phyloP scores from a whole-genome alignment of 2,888 invertebrate species.

The Troides aeacus region DNA sequence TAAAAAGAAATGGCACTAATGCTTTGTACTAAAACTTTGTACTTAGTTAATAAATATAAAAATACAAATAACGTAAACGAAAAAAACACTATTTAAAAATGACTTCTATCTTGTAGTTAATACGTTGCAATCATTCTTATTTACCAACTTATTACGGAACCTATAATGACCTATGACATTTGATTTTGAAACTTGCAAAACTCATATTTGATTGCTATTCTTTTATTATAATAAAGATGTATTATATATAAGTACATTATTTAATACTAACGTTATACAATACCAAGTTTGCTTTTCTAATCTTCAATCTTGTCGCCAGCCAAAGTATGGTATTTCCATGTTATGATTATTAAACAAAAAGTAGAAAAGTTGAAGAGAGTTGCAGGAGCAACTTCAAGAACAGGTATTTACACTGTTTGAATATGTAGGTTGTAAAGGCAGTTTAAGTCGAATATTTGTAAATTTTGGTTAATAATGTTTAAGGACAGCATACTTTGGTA shows the following conservation, averaged over 20 bases:
- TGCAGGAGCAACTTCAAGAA: conserved; percentile 78
- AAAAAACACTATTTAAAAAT: background rate
- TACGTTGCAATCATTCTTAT: background rate
- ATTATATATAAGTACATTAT: background rate
- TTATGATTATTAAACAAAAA: conserved; percentile 78
- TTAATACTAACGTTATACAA: background rate
- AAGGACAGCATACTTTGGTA: conserved; percentile 16
- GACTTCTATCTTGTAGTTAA: background rate
- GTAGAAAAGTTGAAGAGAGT: conserved; percentile 78
- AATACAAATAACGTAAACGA: background rate
- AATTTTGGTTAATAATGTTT: conserved; percentile 34
- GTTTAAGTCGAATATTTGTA: conserved; percentile 57
- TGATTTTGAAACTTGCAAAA: background rate
- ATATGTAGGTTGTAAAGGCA: conserved; percentile 72
- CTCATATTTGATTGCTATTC: background rate
- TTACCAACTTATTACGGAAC: background rate
- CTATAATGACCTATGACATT: background rate
- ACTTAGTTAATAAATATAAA: background rate
- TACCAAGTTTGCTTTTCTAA: background rate
- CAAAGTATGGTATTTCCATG: conserved; percentile 55
- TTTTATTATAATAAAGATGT: background rate
- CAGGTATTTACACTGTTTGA: conserved; percentile 79
- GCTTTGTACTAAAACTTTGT: too few species aligned
- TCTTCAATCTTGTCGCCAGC: background rate
- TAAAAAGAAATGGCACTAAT: background rate